Base-by-base conservation (phyloP, 2,888 invertebrate genomes). In the Aspidiotus destructor region DNA sequence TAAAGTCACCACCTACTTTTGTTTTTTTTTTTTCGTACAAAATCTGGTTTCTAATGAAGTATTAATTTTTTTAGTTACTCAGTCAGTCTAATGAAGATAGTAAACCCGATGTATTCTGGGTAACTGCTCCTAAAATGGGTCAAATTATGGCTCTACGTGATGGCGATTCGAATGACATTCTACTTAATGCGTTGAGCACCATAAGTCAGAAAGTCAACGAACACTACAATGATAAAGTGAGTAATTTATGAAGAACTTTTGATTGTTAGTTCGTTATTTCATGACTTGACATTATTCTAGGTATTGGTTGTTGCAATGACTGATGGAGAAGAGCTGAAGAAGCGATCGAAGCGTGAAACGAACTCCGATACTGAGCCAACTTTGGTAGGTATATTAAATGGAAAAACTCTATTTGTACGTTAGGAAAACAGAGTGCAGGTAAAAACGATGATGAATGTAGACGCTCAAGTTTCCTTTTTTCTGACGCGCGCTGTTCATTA, bases 101-200 rank as follows among this genome's bases (percentile, higher is more conserved):
- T 69, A 77, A 81, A 62, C 80, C 85, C 62, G 86, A 86, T 76
- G 80, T 85, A 73, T 85, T 81, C 76, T 85, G 85, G 84, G 80
- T 88, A 73, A 82, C 84, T 70, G 79, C 86, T 72, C 78, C 80
- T 55, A 82, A 84, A 10, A 79, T 88, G 28, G 84, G 85, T 74
- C 80, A 84, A 10, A 76, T 88, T 17, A 80, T 83, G 15, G 85
- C 87, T 74, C 78, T 79, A 68, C 83, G 88, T 75, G 86, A 86
- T 75, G 86, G 87, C 61, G 83, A 84, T 75, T 86, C 88, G 0
- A 78, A 81, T 10, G 81, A 83, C 74, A 80, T 87, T 15, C 76
- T 88, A 28, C 81, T 83, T 77, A 79, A 80, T 74, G 78, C 76
- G 41, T 71, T 79, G 11, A 74, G 75, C 65, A 79, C 80, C 0